Percentiles rank a stretch among this genome's conserved stretches.
Evolutionary conservation across 1,140 invertebrate genomes (phyloP).

Genomic region (Streblospio benedicti): DNA sequence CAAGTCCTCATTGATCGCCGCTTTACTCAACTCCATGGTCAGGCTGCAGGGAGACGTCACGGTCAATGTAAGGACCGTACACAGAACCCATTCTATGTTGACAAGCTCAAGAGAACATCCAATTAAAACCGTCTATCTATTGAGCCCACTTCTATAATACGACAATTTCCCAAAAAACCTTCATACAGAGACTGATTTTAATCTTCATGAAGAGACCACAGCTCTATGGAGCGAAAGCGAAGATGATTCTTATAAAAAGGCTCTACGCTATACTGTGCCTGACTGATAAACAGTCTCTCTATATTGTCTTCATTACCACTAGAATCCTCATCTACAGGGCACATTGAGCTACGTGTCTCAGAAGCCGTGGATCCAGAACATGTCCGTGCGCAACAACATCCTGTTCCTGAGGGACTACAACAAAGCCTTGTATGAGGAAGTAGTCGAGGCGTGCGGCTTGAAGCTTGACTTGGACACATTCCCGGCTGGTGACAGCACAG

Average conservation of each 20-base stretch:
- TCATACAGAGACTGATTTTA: too few relatives aligned
- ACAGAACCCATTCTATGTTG: too few relatives aligned
- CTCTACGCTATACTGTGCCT: too few relatives aligned
- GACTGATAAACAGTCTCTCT: too few relatives aligned
- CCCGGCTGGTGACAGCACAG: conserved; percentile 60
- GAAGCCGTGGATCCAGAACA: conserved; percentile 74
- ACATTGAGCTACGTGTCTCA: conserved; percentile 65
- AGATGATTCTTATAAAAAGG: too few relatives aligned
- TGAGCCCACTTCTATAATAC: too few relatives aligned
- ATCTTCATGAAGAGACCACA: too few relatives aligned
- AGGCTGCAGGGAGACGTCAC: conserved; percentile 7
- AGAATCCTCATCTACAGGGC: conserved; percentile 49
- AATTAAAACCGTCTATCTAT: too few relatives aligned
- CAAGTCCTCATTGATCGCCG: conserved; percentile 54
- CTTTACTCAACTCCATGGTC: conserved; percentile 54
- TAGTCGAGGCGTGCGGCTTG: conserved; percentile 53
- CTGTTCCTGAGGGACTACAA: conserved; percentile 60
- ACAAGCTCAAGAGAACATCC: too few relatives aligned
- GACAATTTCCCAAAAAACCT: too few relatives aligned
- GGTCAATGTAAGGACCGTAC: conserved; percentile 6
- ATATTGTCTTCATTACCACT: too few relatives aligned
- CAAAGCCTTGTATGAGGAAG: conserved; percentile 43
- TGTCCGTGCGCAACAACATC: conserved; percentile 70
- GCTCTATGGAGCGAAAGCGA: too few relatives aligned
- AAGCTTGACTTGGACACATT: conserved; percentile 61